Evolutionary conservation across 2,113 vertebrate species (phyloP), one percentile per base, ranked within the genome.

Genomic region (Spermophilus dauricus): DNA sequence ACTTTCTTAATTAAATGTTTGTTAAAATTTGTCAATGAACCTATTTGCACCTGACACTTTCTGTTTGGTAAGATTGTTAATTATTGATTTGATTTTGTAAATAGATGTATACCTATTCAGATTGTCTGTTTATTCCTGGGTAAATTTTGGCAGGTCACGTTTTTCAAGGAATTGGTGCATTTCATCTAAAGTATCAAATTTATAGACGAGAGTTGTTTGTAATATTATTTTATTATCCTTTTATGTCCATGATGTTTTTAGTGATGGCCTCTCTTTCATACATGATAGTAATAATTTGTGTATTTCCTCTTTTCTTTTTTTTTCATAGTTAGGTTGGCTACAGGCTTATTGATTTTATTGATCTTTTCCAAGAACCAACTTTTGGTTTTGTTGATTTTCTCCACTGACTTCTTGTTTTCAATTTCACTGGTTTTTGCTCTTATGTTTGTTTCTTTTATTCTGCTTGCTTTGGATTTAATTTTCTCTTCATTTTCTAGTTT

Each of bases 381-480:
- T 87, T 63, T 9, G 11, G n/a, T 22, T 87, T 82, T 91, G 56
- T 81, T 91, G 34, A 58, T 85, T 94, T 86, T 76, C 75, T 73
- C 17, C 76, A 73, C 85, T 85, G 72, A 85, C 84, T 89, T 86
- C 8, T 51, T 72, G 2, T 95, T 80, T 95, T 86, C 26, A 90
- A 39, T 75, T 86, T 89, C 26, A 87, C 24, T 94, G 61, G 16
- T 26, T 78, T 91, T 61, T 91, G 22, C 11, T 53, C 10, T 83
- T 26, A 65, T 63, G 63, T 72, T 94, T 92, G 72, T 86, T 70
- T 94, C 8, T 48, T 86, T 30, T 70, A 56, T 58, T 91, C 30
- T 45, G 9, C 58, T 82, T 87, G 37, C 11, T 86, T 95, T 83
- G 67, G 32, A 89, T 75, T 89, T 92, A 91, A 77, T 65, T 91